phyloP scores from a whole-genome alignment of 1,140 invertebrate species.

The Aphelinus certus region DNA sequence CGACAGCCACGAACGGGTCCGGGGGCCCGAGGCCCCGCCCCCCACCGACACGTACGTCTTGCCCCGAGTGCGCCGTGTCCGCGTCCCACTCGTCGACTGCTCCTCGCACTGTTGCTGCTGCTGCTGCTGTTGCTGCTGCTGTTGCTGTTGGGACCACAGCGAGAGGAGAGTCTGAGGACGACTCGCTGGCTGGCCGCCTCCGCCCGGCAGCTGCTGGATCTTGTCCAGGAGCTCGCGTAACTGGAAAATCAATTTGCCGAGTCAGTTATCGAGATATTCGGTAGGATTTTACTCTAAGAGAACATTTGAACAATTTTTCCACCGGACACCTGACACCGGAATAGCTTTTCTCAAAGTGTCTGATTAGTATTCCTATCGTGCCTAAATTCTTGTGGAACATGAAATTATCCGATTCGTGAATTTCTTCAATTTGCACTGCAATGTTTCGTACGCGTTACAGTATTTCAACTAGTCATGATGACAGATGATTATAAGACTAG shows the following conservation, averaged over 20 bases:
- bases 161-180: conserved; percentile 55
- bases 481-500: too few relatives aligned
- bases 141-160: not conserved
- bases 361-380: not conserved
- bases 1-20: conserved; percentile 71
- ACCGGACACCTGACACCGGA: too few relatives aligned
- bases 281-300: too few relatives aligned
- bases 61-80: conserved; percentile 48
- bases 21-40: not conserved
- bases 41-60: conserved; percentile 63
- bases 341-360: too few relatives aligned
- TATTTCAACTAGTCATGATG: too few relatives aligned
- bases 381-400: too few relatives aligned
- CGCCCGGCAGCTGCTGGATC: conserved; percentile 72
- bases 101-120: not conserved
- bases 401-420: too few relatives aligned
- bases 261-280: too few relatives aligned
- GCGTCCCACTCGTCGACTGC: not conserved
- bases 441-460: too few relatives aligned
- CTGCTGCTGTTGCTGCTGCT: conserved; percentile 2
- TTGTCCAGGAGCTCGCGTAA: conserved; percentile 74
- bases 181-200: conserved; percentile 52
- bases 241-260: conserved; percentile 38
- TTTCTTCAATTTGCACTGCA: too few relatives aligned
- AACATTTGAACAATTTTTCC: too few relatives aligned